These are phyloP conservation scores for Drosophila tropicalis DNA, from an alignment of 1,140 invertebrate species.

Conservation along the genomic window DNA sequence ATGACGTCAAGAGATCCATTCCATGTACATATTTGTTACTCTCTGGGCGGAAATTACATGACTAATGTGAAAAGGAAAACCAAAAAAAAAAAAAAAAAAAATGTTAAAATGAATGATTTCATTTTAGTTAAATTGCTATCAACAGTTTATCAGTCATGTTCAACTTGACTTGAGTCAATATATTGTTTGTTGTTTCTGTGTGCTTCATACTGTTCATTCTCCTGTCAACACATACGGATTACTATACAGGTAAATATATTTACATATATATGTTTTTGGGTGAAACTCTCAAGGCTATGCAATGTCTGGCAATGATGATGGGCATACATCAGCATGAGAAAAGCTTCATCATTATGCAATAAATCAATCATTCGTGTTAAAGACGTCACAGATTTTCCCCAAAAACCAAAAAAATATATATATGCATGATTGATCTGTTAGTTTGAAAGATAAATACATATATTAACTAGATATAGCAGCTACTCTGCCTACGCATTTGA, in stretches of 20 bases:
- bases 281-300: constrained; percentile 23
- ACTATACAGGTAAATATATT: constrained; percentile 19
- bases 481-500: neutral
- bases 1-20: constrained; percentile 55
- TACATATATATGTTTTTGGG: neutral
- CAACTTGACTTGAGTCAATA: constrained; percentile 15
- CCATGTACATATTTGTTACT: neutral
- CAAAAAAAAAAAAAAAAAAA: neutral
- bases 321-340: constrained; percentile 24
- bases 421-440: constrained; percentile 14
- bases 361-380: constrained; percentile 58
- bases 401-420: neutral
- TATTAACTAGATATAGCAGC: neutral
- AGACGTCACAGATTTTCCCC: constrained; percentile 16
- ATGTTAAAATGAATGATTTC: constrained; percentile 29
- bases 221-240: constrained; percentile 30
- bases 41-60: constrained; percentile 42
- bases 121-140: constrained; percentile 33
- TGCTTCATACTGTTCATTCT: constrained; percentile 19
- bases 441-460: neutral
- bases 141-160: constrained; percentile 30
- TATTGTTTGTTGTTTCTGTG: constrained; percentile 3
- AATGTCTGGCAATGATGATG: neutral
- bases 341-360: constrained; percentile 39
- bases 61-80: constrained; percentile 24